These are phyloP conservation scores for Trachelus tabidus DNA, from an alignment of 2,888 invertebrate genomes.

Conservation along the genomic window DNA sequence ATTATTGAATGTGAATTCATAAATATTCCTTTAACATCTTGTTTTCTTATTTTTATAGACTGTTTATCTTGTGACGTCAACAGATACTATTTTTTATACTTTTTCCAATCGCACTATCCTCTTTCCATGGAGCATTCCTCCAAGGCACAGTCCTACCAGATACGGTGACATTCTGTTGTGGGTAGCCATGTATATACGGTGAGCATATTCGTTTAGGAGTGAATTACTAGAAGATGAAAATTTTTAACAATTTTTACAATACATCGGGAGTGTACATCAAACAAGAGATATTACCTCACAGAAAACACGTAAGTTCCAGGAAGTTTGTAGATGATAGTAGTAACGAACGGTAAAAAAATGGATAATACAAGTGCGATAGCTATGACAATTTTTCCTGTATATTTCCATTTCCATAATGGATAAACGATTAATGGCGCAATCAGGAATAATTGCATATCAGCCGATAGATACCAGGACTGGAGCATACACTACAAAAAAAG, in stretches of 20 bases:
- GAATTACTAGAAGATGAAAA: conserved; percentile 13
- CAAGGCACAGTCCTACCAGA: conserved; percentile 13
- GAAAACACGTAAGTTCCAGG: conserved; percentile 76
- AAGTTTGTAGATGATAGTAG: conserved; percentile 70
- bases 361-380: conserved; percentile 66
- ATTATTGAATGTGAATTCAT: neutral
- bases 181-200: conserved; percentile 20
- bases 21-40: neutral
- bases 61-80: neutral
- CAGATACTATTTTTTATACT: neutral
- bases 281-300: conserved; percentile 68
- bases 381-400: conserved; percentile 69
- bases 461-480: conserved; percentile 75
- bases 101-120: conserved; percentile 7
- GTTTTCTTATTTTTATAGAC: neutral
- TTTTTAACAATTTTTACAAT: neutral
- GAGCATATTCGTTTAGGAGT: conserved; percentile 13
- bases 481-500: conserved; percentile 72
- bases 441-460: conserved; percentile 73
- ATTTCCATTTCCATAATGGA: conserved; percentile 72
- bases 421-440: conserved; percentile 74
- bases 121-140: conserved; percentile 5
- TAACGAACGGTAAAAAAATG: conserved; percentile 67
- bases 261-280: neutral
- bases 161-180: conserved; percentile 20